Base-by-base conservation (phyloP, 2,888 invertebrate species). In the Nymphalis urticae region DNA sequence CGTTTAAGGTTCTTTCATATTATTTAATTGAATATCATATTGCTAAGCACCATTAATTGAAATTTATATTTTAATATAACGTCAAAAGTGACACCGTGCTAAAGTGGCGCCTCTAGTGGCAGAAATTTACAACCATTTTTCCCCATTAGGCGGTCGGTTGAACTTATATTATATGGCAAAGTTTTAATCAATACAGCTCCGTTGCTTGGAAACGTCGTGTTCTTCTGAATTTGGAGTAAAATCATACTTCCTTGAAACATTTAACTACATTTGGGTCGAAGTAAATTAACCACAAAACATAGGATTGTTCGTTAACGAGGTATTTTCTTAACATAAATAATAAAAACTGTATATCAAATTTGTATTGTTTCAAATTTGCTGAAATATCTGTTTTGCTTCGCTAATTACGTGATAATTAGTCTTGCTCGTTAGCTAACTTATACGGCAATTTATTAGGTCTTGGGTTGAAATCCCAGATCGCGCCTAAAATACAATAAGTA, bases 181-280 rank as follows among this genome's bases (percentile, higher is more conserved):
- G 56, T 67, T 67, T 62, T 62, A 67, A 67, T 67, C 66, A 62
- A 67, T 67, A 67, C 24, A 62, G 36, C 42, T 2, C 19, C 50
- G 66, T 62, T 67, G 66, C 66, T 50, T 48, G n/a, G 66, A 48
- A 48, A 62, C 66, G 17, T 1, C 27, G 48, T 48, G 47, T 24
- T 66, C n/a, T 50, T 66, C 62, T 56, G 48, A 17, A n/a, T 66
- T 56, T 19, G 9, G 42, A 56, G n/a, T 42, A 17, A 58, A 42
- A 32, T n/a, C 54, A 32, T 16, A 17, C n/a, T 56, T 32, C n/a
- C 17, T 16, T 9, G 17, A 17, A 56, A 56, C 27, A 56, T 56
- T 42, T 56, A 56, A 56, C 17, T 32, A 56, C 27, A 56, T 56
- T 19, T 13, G 16, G 24, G 24, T 17, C 54, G 54, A 17, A 56